A percentile compares a stretch with the other conserved stretches of the same genome.
Evolutionary conservation across 2,797 vertebrate genomes (phyloP).

Genomic region (Urocyon cinereoargenteus): DNA sequence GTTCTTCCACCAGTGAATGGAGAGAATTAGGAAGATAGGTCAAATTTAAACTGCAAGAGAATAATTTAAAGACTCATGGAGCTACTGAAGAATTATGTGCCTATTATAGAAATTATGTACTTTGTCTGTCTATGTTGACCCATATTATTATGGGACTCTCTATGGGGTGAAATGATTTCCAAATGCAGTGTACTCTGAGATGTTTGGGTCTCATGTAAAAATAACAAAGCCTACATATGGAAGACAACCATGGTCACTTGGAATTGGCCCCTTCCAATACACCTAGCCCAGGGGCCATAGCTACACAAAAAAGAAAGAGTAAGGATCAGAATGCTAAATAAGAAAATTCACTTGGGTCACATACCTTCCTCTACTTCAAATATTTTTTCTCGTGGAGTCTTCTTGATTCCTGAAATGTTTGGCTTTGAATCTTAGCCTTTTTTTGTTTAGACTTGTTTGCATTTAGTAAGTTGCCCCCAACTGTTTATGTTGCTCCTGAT

Average conservation of each 20-base stretch:
- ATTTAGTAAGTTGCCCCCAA: neutral
- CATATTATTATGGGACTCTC: neutral
- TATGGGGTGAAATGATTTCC: neutral
- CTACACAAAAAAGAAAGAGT: neutral
- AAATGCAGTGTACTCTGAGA: neutral
- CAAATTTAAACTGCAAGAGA: conserved; percentile 34
- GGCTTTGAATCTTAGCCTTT: neutral
- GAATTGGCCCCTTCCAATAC: neutral
- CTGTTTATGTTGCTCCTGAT: conserved; percentile 6
- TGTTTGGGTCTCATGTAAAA: neutral
- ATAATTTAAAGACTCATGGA: neutral
- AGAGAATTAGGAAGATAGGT: neutral
- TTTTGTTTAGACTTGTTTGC: neutral
- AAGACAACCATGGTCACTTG: neutral
- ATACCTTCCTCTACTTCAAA: neutral
- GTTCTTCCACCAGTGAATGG: neutral
- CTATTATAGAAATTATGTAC: neutral
- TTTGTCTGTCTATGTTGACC: neutral
- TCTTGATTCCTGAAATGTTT: conserved; percentile 19
- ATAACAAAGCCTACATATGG: neutral
- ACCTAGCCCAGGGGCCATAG: neutral
- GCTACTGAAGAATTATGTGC: neutral
- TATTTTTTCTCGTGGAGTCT: neutral
- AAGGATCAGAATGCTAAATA: neutral
- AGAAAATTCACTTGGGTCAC: neutral